Evolutionary conservation across 2,113 vertebrate species (phyloP).

Genomic region (Varanus komodoensis): DNA sequence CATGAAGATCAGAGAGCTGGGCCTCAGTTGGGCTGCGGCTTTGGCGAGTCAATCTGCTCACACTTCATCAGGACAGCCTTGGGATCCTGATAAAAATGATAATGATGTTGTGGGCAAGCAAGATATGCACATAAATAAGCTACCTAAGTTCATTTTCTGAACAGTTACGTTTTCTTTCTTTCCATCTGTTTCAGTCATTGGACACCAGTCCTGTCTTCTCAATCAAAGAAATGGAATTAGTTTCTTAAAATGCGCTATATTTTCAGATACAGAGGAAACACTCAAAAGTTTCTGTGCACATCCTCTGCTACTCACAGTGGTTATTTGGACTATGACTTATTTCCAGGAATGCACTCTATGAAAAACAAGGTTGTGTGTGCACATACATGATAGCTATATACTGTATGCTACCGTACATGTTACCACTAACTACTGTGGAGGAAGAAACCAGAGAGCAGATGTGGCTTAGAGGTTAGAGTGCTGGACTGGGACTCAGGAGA

Average conservation of each 20-base stretch:
- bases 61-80: slow-evolving; percentile 57
- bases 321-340: slow-evolving; percentile 38
- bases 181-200: slow-evolving; percentile 43
- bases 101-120: slow-evolving; percentile 38
- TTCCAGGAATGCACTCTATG: neutral
- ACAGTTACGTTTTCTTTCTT: slow-evolving; percentile 44
- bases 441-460: too few species aligned
- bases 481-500: too few species aligned
- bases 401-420: too few species aligned
- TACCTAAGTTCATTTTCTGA: slow-evolving; percentile 67
- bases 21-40: slow-evolving; percentile 35
- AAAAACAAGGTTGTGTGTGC: neutral
- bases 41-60: slow-evolving; percentile 55
- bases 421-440: too few species aligned
- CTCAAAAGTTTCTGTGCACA: neutral
- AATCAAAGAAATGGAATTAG: slow-evolving; percentile 23
- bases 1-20: slow-evolving; percentile 37
- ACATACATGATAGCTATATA: too few species aligned
- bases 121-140: slow-evolving; percentile 62
- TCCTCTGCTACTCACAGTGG: neutral
- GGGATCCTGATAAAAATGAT: slow-evolving; percentile 65
- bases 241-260: slow-evolving; percentile 41
- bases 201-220: slow-evolving; percentile 46
- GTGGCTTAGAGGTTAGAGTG: too few species aligned
- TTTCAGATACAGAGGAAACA: slow-evolving; percentile 48